These are phyloP conservation scores for Oncorhynchus keta DNA, from an alignment of 2,113 vertebrate genomes.

Conservation along the genomic window DNA sequence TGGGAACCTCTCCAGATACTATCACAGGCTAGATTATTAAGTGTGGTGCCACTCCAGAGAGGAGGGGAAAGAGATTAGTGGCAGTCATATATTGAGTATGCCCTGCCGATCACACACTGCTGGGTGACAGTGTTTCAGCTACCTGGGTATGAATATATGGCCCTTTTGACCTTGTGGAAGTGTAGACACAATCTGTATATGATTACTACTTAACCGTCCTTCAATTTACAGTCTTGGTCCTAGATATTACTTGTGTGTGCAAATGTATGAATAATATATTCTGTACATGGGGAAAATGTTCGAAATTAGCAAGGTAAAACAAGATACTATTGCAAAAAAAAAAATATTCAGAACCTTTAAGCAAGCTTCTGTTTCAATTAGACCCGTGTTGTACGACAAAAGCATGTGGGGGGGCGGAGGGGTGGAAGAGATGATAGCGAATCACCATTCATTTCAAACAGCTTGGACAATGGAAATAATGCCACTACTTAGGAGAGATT, in stretches of 20 bases:
- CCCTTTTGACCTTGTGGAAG: slow-evolving; percentile 2
- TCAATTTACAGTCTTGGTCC: neutral
- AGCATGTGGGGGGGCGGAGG: neutral
- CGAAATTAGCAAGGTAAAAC: too few species aligned
- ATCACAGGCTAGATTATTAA: slow-evolving; percentile 61
- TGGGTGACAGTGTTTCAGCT: neutral
- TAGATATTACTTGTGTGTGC: too few species aligned
- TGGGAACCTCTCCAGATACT: slow-evolving; percentile 53
- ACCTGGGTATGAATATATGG: neutral
- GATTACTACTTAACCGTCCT: neutral
- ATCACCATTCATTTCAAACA: slow-evolving; percentile 21
- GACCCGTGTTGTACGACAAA: neutral
- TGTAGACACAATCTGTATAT: neutral
- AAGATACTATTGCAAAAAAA: neutral
- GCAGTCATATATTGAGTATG: slow-evolving; percentile 25
- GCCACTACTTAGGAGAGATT: slow-evolving; percentile 33
- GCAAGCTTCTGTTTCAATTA: neutral
- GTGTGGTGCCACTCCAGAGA: slow-evolving; percentile 31
- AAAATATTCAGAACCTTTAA: neutral
- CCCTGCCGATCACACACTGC: neutral
- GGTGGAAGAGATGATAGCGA: neutral
- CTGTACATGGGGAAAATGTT: neutral
- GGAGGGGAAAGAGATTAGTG: slow-evolving; percentile 46
- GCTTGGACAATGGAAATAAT: slow-evolving; percentile 13
- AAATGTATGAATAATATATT: neutral